Percentiles rank a stretch among this genome's conserved stretches.
Conservation (phyloP, 2,797 vertebrate species). For the Anisognathus igniventris region DNA sequence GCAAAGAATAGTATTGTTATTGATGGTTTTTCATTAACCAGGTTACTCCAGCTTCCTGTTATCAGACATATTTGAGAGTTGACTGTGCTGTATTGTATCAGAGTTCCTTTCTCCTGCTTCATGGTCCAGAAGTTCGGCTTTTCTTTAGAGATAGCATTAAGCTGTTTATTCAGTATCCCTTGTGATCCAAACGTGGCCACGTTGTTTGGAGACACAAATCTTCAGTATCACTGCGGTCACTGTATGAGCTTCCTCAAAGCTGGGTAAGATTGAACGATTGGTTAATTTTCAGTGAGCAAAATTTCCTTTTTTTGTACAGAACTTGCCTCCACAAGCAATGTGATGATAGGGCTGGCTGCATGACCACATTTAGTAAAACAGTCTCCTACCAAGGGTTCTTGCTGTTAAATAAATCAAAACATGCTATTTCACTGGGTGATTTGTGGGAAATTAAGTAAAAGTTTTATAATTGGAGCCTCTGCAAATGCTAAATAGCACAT, state of each 20-base stretch:
- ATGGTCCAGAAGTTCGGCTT: slow-evolving; percentile 18
- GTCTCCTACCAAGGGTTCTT: neutral
- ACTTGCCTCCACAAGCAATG: neutral
- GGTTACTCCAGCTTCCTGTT: slow-evolving; percentile 45
- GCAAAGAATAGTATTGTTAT: slow-evolving; percentile 31
- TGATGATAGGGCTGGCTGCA: neutral
- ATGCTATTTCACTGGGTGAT: neutral
- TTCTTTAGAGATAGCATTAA: neutral
- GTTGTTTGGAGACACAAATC: neutral
- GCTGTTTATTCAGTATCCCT: neutral
- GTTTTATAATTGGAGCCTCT: neutral
- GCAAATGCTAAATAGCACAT: neutral
- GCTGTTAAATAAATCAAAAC: slow-evolving; percentile 20
- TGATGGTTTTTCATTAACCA: slow-evolving; percentile 64
- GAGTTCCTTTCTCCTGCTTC: slow-evolving; percentile 1
- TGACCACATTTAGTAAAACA: slow-evolving; percentile 1
- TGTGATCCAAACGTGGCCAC: neutral
- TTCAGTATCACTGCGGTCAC: neutral
- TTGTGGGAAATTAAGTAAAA: neutral
- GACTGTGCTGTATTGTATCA: neutral
- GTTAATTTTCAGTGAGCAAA: neutral
- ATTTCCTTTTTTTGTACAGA: neutral
- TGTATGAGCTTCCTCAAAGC: neutral
- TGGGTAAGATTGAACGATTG: neutral
- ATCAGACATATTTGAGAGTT: slow-evolving; percentile 13